A percentile compares a stretch with the other conserved stretches of the same genome.
These are phyloP conservation scores for Acanthurus tractus DNA, from an alignment of 2,797 vertebrate species.

Conservation along the genomic window DNA sequence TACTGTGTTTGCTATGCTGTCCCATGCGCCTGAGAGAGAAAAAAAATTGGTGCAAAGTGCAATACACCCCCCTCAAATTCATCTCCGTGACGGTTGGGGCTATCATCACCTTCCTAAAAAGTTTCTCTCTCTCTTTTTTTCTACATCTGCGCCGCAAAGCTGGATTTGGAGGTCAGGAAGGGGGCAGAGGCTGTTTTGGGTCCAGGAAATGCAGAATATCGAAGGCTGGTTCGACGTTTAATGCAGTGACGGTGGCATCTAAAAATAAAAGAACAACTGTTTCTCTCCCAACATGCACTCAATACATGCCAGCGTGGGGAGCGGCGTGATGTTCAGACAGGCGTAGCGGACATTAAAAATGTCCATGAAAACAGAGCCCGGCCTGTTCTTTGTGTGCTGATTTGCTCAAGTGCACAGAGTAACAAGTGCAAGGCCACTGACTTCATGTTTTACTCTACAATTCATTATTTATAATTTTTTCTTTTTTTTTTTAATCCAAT, in stretches of 20 bases:
- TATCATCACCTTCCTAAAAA: constrained; percentile 42
- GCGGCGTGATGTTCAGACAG: constrained; percentile 32
- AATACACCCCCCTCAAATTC: constrained; percentile 25
- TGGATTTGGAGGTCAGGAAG: constrained; percentile 32
- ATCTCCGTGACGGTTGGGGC: constrained; percentile 32
- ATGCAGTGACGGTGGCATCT: constrained; percentile 51
- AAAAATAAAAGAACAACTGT: constrained; percentile 71
- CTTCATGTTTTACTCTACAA: constrained; percentile 34
- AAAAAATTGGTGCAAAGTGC: constrained; percentile 45
- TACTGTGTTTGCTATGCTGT: constrained; percentile 68
- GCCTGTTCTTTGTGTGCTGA: constrained; percentile 44
- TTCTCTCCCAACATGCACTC: constrained; percentile 44
- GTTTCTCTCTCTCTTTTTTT: constrained; percentile 16
- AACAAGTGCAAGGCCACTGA: constrained; percentile 49
- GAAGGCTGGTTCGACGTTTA: constrained; percentile 48
- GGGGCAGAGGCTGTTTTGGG: constrained; percentile 25
- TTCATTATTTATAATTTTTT: constrained; percentile 15
- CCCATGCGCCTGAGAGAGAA: constrained; percentile 38
- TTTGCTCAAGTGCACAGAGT: constrained; percentile 42
- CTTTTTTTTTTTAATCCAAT: constrained; percentile 28
- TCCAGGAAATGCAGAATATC: constrained; percentile 38
- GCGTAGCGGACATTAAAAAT: constrained; percentile 39
- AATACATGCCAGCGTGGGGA: constrained; percentile 48
- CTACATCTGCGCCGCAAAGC: constrained; percentile 37
- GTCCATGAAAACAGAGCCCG: constrained; percentile 44